Evolutionary conservation across 2,888 invertebrate genomes (phyloP), one percentile per base, ranked within the genome.

Genomic region (Teinopalpus imperialis): DNA sequence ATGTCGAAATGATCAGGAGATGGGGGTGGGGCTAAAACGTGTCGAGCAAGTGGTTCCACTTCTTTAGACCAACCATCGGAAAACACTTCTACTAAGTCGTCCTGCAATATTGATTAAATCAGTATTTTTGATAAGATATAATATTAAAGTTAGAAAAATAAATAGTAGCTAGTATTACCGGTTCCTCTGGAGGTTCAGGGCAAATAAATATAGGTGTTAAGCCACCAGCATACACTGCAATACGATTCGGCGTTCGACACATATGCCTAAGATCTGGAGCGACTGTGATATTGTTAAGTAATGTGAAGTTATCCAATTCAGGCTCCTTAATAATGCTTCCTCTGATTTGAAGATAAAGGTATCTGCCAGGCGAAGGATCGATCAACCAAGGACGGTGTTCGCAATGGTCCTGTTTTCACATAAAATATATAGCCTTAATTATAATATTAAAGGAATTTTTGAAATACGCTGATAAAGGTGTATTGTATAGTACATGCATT

Each of bases 331-430:
- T 83, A 39, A 91, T 86, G 55, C 89, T 90, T 1, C 95, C 96
- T 51, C 91, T 91, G 49, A 94, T 90, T 69, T 95, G 94, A 12
- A 95, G 92, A 80, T 95, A 96, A 2, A 96, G 88, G 66, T 93
- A 96, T 53, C 93, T 93, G 32, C 92, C 93, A 5, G 92, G 91
- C 0, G 92, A 92, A 0, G 94, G 95, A 61, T 95, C 94, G 52
- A 96, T 94, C 27, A 95, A 88, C 92, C 95, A 94, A 0, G 96
- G 95, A 49, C 94, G 92, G 37, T 91, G 92, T 58, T 95, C 94
- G 61, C 96, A 96, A 53, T 94, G 94, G 63, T 93, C 90, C 96
- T 96, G 82, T 24, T 85, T 82, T 20, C 2, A 12, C 10, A 20
- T 7, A 8, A 20, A 16, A 42, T 16, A 16, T 3, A 16, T 16